Evolutionary conservation across 2,797 vertebrate genomes (phyloP).

Genomic region (Danio aesculapii): DNA sequence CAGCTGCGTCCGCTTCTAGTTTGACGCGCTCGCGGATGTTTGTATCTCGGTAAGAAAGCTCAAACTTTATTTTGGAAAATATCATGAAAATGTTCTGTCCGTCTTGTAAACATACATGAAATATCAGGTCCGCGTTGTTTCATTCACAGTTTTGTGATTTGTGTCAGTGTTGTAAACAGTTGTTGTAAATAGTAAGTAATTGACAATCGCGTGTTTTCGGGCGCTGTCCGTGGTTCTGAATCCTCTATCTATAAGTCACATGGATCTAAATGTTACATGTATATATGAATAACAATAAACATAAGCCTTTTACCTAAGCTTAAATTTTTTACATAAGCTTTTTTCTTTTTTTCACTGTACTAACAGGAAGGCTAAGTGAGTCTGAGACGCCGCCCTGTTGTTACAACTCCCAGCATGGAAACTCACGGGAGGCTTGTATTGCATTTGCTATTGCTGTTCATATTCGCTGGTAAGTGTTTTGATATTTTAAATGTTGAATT

Average conservation of each 20-base stretch:
- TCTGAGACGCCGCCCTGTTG: conserved; percentile 59
- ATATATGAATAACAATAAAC: neutral
- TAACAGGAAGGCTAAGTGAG: conserved; percentile 55
- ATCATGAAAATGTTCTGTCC: neutral
- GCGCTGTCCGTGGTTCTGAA: conserved; percentile 79
- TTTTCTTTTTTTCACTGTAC: conserved; percentile 11
- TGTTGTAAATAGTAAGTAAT: conserved; percentile 5
- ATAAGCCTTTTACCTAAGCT: neutral
- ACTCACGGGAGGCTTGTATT: conserved; percentile 65
- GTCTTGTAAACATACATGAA: neutral
- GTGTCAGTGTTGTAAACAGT: neutral
- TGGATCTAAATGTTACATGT: neutral
- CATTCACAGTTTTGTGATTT: neutral
- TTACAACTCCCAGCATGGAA: conserved; percentile 70
- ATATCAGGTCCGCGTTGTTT: neutral
- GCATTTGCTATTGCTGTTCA: conserved; percentile 66
- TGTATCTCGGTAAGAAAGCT: conserved; percentile 26
- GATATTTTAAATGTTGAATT: neutral
- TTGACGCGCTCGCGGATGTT: conserved; percentile 6
- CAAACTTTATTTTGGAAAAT: conserved; percentile 40
- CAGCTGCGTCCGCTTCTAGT: neutral
- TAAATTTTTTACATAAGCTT: too few species aligned
- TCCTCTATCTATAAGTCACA: neutral
- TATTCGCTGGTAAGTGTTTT: conserved; percentile 74
- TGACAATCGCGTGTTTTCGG: conserved; percentile 28